These are phyloP conservation scores for Apotomis turbidana DNA, from an alignment of 2,888 invertebrate genomes.

Conservation along the genomic window DNA sequence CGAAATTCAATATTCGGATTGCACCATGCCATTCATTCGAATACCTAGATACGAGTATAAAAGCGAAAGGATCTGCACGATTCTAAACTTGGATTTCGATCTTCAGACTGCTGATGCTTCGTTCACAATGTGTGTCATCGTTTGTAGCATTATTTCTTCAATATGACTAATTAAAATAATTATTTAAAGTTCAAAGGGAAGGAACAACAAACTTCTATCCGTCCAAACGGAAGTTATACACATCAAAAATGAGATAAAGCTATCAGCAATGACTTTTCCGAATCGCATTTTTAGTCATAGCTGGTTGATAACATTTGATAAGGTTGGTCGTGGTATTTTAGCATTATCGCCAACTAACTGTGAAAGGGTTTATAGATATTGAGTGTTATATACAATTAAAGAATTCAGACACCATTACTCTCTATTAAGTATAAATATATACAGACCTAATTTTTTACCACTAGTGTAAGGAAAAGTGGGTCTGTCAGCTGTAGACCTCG, in stretches of 20 bases:
- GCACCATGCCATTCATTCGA: too few species aligned
- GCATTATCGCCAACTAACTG: neutral
- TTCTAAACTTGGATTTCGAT: too few species aligned
- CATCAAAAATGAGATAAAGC: slow-evolving; percentile 54
- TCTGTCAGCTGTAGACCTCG: too few species aligned
- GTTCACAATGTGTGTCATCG: too few species aligned
- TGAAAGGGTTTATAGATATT: neutral
- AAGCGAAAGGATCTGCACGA: too few species aligned
- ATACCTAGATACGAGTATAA: too few species aligned
- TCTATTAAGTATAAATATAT: too few species aligned
- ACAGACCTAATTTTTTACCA: too few species aligned
- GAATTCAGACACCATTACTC: neutral
- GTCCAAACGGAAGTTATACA: slow-evolving; percentile 63
- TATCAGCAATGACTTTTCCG: slow-evolving; percentile 59
- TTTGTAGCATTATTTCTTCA: neutral
- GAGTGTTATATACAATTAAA: neutral
- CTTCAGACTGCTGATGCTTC: too few species aligned
- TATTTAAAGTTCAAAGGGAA: slow-evolving; percentile 34
- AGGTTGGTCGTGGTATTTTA: slow-evolving; percentile 20
- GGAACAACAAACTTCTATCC: slow-evolving; percentile 56
- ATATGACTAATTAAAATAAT: slow-evolving; percentile 11
- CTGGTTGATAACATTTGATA: slow-evolving; percentile 43
- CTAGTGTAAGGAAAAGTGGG: too few species aligned
- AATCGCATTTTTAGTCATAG: slow-evolving; percentile 53
- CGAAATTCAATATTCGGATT: too few species aligned